A percentile compares a stretch with the other conserved stretches of the same genome.
Evolutionary conservation across 1,140 invertebrate species (phyloP).

Genomic region (Bemisia tabaci): DNA sequence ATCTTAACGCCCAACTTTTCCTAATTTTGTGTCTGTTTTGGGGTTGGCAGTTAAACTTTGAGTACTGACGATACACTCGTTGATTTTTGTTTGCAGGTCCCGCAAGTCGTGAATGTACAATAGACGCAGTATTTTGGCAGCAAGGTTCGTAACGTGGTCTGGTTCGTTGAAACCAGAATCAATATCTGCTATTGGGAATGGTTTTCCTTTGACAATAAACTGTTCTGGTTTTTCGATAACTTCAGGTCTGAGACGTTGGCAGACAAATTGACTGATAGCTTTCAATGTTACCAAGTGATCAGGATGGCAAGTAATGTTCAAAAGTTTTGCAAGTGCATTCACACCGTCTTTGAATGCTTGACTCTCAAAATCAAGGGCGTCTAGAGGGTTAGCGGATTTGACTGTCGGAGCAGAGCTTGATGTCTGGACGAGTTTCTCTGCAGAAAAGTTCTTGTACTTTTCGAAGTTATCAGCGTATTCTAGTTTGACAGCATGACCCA

Average conservation of each 20-base stretch:
- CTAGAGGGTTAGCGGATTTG: slow-evolving; percentile 63
- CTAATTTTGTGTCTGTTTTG: slow-evolving; percentile 87
- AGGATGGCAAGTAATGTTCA: slow-evolving; percentile 66
- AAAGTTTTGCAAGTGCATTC: slow-evolving; percentile 53
- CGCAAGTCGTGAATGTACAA: slow-evolving; percentile 83
- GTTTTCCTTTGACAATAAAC: slow-evolving; percentile 41
- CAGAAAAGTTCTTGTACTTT: slow-evolving; percentile 51
- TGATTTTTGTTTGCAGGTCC: slow-evolving; percentile 85
- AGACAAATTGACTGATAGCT: slow-evolving; percentile 54
- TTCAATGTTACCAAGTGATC: slow-evolving; percentile 64
- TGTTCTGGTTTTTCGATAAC: slow-evolving; percentile 48
- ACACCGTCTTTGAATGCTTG: slow-evolving; percentile 72
- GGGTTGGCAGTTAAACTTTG: slow-evolving; percentile 92
- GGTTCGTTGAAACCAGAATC: slow-evolving; percentile 51
- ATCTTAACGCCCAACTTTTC: slow-evolving; percentile 92
- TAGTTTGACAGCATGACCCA: slow-evolving; percentile 64
- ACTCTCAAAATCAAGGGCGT: slow-evolving; percentile 69
- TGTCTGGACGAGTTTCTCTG: slow-evolving; percentile 39
- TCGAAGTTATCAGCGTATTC: slow-evolving; percentile 69
- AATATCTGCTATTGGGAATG: slow-evolving; percentile 49
- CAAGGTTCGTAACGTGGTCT: slow-evolving; percentile 57
- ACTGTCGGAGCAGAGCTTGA: slow-evolving; percentile 45
- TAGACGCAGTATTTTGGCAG: slow-evolving; percentile 67
- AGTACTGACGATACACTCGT: slow-evolving; percentile 81
- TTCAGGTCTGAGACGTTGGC: slow-evolving; percentile 46